These are phyloP conservation scores for Galaxea fascicularis DNA, from an alignment of 92 coral and sea anemone genomes.

Conservation along the genomic window DNA sequence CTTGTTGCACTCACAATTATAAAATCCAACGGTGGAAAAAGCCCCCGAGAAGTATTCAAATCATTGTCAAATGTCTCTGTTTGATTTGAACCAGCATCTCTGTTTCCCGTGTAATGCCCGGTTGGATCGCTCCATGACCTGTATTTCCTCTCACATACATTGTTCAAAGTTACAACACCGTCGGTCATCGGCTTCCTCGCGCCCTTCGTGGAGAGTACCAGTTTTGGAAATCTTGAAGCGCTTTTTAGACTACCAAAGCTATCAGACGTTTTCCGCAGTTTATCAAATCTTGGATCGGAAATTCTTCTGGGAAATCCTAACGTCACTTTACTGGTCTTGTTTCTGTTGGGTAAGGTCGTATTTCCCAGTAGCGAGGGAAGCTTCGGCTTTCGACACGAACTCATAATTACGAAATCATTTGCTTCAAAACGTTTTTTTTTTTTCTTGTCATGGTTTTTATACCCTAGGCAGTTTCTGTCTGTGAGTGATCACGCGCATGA, in stretches of 20 bases:
- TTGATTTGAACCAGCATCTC: neutral
- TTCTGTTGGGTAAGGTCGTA: neutral
- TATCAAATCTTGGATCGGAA: constrained; percentile 7
- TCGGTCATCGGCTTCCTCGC: neutral
- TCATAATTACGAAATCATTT: neutral
- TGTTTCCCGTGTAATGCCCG: neutral
- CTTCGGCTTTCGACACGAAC: constrained; percentile 4
- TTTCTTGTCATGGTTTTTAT: no score
- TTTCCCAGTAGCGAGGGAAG: neutral
- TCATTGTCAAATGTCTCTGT: neutral
- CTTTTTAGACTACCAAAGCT: neutral
- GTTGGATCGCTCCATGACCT: constrained; percentile 34
- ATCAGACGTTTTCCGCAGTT: no score
- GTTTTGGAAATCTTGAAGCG: constrained; percentile 28
- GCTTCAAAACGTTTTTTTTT: no score
- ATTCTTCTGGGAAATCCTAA: neutral
- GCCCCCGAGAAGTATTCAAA: neutral
- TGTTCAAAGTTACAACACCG: constrained; percentile 17
- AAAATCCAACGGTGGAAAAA: neutral
- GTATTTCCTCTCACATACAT: constrained; percentile 33
- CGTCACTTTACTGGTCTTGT: neutral
- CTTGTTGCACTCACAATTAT: neutral
- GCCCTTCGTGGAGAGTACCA: neutral
- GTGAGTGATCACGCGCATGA: neutral
- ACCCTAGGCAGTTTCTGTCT: neutral